phyloP scores from a whole-genome alignment of 1,140 invertebrate genomes.

The Melanaphis sacchari region DNA sequence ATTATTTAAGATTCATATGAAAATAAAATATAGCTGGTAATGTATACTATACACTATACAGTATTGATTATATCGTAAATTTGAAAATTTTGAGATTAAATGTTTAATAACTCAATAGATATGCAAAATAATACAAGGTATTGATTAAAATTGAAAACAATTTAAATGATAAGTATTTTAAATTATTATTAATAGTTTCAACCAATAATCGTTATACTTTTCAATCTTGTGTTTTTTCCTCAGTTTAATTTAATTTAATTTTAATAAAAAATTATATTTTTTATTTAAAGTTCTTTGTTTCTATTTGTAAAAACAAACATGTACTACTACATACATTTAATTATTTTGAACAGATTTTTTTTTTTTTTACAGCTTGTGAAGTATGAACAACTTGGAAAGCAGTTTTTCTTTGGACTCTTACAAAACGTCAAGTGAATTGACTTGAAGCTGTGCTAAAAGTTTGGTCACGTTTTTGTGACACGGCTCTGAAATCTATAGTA shows the following conservation, averaged over 20 bases:
- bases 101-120: too few relatives aligned
- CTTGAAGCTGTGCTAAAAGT: slow-evolving; percentile 46
- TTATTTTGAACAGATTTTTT: slow-evolving; percentile 2
- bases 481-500: not conserved
- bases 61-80: too few relatives aligned
- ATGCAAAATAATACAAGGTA: too few relatives aligned
- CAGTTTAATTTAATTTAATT: not conserved
- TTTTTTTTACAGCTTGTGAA: not conserved
- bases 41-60: too few relatives aligned
- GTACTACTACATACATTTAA: not conserved
- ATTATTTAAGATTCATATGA: not conserved
- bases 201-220: not conserved
- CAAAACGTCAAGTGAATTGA: slow-evolving; percentile 34
- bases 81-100: too few relatives aligned
- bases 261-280: not conserved
- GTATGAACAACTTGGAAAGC: not conserved
- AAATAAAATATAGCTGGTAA: too few relatives aligned
- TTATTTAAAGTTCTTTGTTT: not conserved
- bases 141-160: too few relatives aligned
- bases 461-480: slow-evolving; percentile 52
- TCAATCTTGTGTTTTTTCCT: not conserved
- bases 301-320: not conserved
- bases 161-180: not conserved
- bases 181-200: not conserved
- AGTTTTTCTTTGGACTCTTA: not conserved